phyloP scores from a whole-genome alignment of 1,140 invertebrate genomes.

The Cataglyphis hispanica region DNA sequence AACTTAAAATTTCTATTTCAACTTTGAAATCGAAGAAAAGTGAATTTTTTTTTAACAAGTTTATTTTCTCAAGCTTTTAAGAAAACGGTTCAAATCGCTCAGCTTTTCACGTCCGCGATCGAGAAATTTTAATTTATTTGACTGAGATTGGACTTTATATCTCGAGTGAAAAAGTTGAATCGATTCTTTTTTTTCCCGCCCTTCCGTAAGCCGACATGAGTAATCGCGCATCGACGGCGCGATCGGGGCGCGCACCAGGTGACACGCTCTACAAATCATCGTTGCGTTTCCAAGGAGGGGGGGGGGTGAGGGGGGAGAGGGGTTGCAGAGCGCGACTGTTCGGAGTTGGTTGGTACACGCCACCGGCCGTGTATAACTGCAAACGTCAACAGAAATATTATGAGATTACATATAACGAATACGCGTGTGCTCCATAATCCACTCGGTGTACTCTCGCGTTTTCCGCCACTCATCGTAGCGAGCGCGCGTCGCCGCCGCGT shows the following conservation, averaged over 20 bases:
- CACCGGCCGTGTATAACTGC: constrained; percentile 61
- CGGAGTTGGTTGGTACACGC: constrained; percentile 70
- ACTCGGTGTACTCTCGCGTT: constrained; percentile 64
- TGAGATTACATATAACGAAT: constrained; percentile 76
- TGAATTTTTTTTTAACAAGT: background rate
- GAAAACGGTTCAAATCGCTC: constrained; percentile 12
- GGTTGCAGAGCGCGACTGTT: constrained; percentile 24
- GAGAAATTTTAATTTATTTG: constrained; percentile 53
- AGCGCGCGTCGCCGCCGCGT: background rate
- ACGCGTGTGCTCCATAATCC: constrained; percentile 69
- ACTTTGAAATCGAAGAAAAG: background rate
- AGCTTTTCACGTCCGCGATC: constrained; percentile 10
- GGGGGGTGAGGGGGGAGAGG: too few relatives aligned
- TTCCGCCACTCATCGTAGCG: constrained; percentile 41
- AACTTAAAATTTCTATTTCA: background rate
- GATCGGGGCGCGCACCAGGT: constrained; percentile 66
- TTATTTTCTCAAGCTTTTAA: constrained; percentile 21
- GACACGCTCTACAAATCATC: constrained; percentile 72
- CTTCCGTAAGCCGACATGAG: constrained; percentile 42
- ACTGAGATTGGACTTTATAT: constrained; percentile 57
- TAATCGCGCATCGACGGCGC: constrained; percentile 55
- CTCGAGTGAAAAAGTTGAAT: constrained; percentile 48
- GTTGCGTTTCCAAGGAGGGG: constrained; percentile 67
- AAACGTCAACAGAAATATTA: constrained; percentile 76
- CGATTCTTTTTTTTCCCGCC: constrained; percentile 21